Percentiles rank a stretch among this genome's conserved stretches.
phyloP scores from a whole-genome alignment of 92 coral and sea anemone genomes.

The Parazoanthus darwini region DNA sequence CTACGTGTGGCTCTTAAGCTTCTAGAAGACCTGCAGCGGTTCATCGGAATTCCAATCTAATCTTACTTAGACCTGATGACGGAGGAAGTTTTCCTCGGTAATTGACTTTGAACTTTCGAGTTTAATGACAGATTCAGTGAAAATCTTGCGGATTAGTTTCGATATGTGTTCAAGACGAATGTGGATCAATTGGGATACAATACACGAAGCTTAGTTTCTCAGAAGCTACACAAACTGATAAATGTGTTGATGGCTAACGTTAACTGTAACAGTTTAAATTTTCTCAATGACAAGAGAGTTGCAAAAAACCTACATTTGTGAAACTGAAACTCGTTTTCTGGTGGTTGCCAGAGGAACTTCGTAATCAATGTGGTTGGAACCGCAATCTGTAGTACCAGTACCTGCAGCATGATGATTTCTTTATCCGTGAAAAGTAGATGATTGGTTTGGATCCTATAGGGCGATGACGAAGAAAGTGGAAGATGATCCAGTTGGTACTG shows the following conservation, averaged over 20 bases:
- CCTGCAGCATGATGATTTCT: too few species aligned
- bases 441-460: too few species aligned
- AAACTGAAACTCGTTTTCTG: background rate
- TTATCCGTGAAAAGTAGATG: too few species aligned
- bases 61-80: background rate
- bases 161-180: background rate
- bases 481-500: too few species aligned
- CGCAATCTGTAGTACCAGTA: too few species aligned
- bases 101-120: background rate
- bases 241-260: background rate
- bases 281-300: background rate
- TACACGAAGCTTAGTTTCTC: background rate
- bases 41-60: background rate
- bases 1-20: slow-evolving; percentile 19
- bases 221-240: too few species aligned
- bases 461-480: too few species aligned
- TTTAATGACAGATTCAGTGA: too few species aligned
- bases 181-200: background rate
- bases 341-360: too few species aligned
- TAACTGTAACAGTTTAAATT: background rate
- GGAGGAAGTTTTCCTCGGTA: background rate
- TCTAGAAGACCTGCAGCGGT: background rate
- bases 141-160: background rate
- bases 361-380: too few species aligned
- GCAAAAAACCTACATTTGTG: background rate